Evolutionary conservation across 2,797 vertebrate species (phyloP).

Genomic region (Vultur gryphus): DNA sequence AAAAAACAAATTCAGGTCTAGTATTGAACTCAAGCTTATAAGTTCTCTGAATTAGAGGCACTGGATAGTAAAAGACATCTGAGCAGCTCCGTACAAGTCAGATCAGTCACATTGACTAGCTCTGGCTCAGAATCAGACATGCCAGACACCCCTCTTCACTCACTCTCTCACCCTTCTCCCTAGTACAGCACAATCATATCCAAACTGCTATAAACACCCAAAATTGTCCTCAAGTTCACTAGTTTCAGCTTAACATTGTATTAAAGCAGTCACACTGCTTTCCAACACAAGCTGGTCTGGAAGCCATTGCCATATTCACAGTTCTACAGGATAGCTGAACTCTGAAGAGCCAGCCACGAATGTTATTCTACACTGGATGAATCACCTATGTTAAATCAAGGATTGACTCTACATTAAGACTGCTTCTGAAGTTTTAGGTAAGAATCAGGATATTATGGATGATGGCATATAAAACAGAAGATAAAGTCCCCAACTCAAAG

Average conservation of each 20-base stretch:
- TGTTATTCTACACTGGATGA: neutral
- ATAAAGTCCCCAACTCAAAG: neutral
- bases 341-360: neutral
- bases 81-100: neutral
- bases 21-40: neutral
- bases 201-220: neutral
- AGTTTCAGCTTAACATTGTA: neutral
- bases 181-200: neutral
- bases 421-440: neutral
- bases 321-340: neutral
- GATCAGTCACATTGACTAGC: neutral
- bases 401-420: neutral
- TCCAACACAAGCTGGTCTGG: neutral
- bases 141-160: neutral
- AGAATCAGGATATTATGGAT: neutral
- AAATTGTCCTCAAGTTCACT: neutral
- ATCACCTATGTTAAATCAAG: neutral
- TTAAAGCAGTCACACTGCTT: neutral
- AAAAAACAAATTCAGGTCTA: neutral
- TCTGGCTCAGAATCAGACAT: neutral
- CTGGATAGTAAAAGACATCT: neutral
- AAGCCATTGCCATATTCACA: neutral
- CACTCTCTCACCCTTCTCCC: fast-evolving
- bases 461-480: neutral
- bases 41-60: neutral